Percentiles rank a stretch among this genome's conserved stretches.
These are phyloP conservation scores for Tyria jacobaeae DNA, from an alignment of 2,888 invertebrate genomes.

Conservation along the genomic window DNA sequence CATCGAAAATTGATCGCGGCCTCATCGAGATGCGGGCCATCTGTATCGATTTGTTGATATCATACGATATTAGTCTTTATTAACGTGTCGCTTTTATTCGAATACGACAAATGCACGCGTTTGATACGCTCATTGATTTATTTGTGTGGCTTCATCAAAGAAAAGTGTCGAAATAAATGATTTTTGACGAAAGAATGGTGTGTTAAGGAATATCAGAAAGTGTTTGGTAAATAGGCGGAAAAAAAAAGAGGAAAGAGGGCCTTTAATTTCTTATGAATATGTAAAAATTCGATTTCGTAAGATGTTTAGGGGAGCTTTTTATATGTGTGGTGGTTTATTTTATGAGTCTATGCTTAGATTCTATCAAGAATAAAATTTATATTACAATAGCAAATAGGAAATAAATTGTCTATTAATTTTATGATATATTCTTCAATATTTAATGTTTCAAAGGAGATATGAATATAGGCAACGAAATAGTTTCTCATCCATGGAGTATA, in stretches of 20 bases:
- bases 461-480: not conserved
- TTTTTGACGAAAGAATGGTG: not conserved
- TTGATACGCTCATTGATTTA: conserved; percentile 46
- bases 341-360: not conserved
- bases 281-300: not conserved
- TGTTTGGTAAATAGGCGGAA: not conserved
- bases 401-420: not conserved
- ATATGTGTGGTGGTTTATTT: not conserved
- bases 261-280: not conserved
- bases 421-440: not conserved
- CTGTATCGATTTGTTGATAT: conserved; percentile 62
- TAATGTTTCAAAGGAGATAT: not conserved
- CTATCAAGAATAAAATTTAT: not conserved
- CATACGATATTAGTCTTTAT: conserved; percentile 55
- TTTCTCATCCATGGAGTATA: no score
- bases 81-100: conserved; percentile 45
- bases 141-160: conserved; percentile 35
- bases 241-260: not conserved
- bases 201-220: not conserved
- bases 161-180: not conserved
- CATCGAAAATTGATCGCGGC: conserved; percentile 71
- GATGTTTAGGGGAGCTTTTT: not conserved
- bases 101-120: conserved; percentile 35
- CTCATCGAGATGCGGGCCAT: conserved; percentile 70
- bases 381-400: not conserved